A percentile compares a stretch with the other conserved stretches of the same genome.
Evolutionary conservation across 2,113 vertebrate species (phyloP).

Genomic region (Emydocephalus ijimae): DNA sequence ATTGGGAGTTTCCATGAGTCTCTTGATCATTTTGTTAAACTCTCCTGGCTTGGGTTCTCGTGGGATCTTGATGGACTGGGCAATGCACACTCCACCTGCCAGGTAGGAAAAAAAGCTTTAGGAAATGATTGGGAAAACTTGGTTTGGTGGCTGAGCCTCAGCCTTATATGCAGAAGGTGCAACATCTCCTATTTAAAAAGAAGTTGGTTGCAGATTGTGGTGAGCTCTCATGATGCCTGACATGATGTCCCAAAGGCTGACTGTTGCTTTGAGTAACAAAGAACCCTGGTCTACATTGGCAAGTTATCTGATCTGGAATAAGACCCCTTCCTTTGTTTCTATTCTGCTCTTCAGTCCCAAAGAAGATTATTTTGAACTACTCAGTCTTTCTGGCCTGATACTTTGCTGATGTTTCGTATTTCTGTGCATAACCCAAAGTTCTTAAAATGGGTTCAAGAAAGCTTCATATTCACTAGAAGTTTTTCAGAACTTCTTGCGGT

Average conservation of each 20-base stretch:
- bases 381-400: not conserved
- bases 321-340: not conserved
- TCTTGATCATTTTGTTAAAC: slow-evolving; percentile 74
- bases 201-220: not conserved
- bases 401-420: not conserved
- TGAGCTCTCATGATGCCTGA: not conserved
- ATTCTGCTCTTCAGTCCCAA: not conserved
- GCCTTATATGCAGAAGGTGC: not conserved
- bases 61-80: slow-evolving; percentile 77
- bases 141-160: not conserved
- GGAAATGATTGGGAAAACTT: not conserved
- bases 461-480: not conserved
- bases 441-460: not conserved
- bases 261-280: not conserved
- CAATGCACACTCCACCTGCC: slow-evolving; percentile 72
- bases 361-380: not conserved
- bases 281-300: not conserved
- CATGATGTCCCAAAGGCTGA: not conserved
- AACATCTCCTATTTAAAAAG: not conserved
- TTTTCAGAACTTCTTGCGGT: not conserved
- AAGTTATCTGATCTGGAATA: not conserved
- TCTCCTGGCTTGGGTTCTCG: slow-evolving; percentile 76
- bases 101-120: slow-evolving; percentile 12
- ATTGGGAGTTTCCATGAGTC: slow-evolving; percentile 78
- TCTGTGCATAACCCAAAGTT: not conserved